These are phyloP conservation scores for Tolypeutes matacus DNA, from an alignment of 2,797 vertebrate species.

Conservation along the genomic window DNA sequence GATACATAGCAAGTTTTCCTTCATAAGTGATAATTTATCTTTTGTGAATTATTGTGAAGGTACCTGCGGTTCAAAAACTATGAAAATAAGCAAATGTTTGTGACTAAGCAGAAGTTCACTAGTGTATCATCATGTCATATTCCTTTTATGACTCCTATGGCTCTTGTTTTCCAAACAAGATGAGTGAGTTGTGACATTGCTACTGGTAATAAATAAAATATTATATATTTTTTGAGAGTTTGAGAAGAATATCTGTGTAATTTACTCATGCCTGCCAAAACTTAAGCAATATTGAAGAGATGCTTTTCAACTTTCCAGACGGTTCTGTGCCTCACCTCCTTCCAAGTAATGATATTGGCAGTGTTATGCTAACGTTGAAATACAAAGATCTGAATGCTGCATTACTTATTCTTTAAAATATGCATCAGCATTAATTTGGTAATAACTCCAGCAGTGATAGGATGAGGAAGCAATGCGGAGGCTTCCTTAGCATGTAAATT, in stretches of 20 bases:
- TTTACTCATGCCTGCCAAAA: slow-evolving; percentile 26
- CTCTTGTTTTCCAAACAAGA: slow-evolving; percentile 1
- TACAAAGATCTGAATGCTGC: background rate
- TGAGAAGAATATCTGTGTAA: slow-evolving; percentile 44
- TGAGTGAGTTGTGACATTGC: background rate
- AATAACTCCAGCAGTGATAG: slow-evolving; percentile 1
- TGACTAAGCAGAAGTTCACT: slow-evolving; percentile 27
- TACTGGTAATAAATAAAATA: slow-evolving; percentile 63
- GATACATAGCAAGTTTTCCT: background rate
- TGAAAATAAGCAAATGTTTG: slow-evolving; percentile 40
- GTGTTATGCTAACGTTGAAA: background rate
- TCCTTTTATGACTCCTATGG: background rate
- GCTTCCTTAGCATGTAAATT: slow-evolving; percentile 36
- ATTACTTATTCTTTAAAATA: slow-evolving; percentile 49
- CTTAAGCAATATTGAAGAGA: background rate
- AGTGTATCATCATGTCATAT: background rate
- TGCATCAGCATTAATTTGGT: slow-evolving; percentile 47
- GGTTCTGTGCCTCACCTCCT: background rate
- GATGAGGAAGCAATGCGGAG: background rate
- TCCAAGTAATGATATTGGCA: background rate
- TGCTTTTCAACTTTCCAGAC: slow-evolving; percentile 63
- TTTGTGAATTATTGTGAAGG: slow-evolving; percentile 3
- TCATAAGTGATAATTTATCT: background rate
- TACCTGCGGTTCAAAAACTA: background rate
- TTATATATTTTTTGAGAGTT: slow-evolving; percentile 31